Percentiles rank a stretch among this genome's conserved stretches.
Conservation (phyloP, 2,797 vertebrate genomes). For the Sebastolobus alascanus region DNA sequence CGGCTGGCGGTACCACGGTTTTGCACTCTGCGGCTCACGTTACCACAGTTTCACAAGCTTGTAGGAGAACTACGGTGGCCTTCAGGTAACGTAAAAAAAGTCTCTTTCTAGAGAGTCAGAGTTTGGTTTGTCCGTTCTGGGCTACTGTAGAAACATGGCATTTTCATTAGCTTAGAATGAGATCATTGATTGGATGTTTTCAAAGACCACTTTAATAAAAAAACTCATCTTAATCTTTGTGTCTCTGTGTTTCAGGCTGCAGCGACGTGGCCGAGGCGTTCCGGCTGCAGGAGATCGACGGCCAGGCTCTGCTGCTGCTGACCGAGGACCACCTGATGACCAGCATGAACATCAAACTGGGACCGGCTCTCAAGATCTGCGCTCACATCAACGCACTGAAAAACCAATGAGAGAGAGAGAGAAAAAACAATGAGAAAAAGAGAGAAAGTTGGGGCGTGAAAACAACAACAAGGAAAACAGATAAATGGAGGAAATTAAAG, state of each 20-base stretch:
- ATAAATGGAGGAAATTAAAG: neutral
- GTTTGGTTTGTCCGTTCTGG: no score
- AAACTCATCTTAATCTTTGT: no score
- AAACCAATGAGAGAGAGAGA: constrained; percentile 85
- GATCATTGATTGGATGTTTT: neutral
- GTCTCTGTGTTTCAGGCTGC: constrained; percentile 87
- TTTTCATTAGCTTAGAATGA: neutral
- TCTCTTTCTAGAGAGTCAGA: no score
- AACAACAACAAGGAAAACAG: neutral
- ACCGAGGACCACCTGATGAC: constrained; percentile 99
- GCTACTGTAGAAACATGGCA: neutral
- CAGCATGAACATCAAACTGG: constrained; percentile 98
- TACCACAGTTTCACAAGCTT: no score
- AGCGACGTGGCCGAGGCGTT: constrained; percentile 96
- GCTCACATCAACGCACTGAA: constrained; percentile 98
- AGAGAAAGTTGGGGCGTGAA: neutral
- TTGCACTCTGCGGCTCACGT: no score
- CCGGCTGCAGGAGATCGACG: constrained; percentile 97
- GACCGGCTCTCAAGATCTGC: constrained; percentile 98
- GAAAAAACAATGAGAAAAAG: neutral
- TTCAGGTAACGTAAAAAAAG: no score
- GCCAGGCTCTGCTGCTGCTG: constrained; percentile 96
- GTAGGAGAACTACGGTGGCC: no score
- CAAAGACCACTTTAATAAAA: neutral
- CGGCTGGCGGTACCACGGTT: no score